Evolutionary conservation across 2,113 vertebrate genomes (phyloP).

Genomic region (Forbesichthys papilliferus): DNA sequence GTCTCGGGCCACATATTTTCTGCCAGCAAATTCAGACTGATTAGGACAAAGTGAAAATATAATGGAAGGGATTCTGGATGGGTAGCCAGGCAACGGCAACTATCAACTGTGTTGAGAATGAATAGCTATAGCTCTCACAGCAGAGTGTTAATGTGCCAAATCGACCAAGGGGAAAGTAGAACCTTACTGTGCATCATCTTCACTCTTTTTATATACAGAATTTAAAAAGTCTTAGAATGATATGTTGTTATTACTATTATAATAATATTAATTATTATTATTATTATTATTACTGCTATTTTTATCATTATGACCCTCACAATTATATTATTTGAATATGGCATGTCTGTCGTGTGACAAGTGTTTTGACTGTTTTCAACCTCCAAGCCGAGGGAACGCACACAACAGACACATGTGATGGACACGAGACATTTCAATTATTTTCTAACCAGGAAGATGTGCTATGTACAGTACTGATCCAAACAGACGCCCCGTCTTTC

Average conservation of each 20-base stretch:
- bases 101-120: constrained; percentile 54
- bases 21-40: background rate
- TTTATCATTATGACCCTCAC: constrained; percentile 60
- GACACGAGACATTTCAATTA: constrained; percentile 43
- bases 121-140: constrained; percentile 56
- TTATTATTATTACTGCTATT: constrained; percentile 67
- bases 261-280: constrained; percentile 61
- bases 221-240: constrained; percentile 53
- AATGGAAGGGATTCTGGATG: constrained; percentile 38
- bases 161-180: constrained; percentile 48
- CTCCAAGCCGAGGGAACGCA: constrained; percentile 37
- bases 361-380: constrained; percentile 60
- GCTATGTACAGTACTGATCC: constrained; percentile 45
- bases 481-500: constrained; percentile 43
- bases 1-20: too few relatives aligned
- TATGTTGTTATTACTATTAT: constrained; percentile 67
- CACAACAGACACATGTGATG: constrained; percentile 40
- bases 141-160: constrained; percentile 71
- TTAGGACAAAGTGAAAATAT: constrained; percentile 20
- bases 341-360: constrained; percentile 68
- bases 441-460: constrained; percentile 57
- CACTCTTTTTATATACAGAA: constrained; percentile 66
- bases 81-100: constrained; percentile 53
- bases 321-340: constrained; percentile 62
- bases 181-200: constrained; percentile 63